These are phyloP conservation scores for Metacarcinus magister DNA, from an alignment of 2,888 invertebrate species.

Conservation along the genomic window DNA sequence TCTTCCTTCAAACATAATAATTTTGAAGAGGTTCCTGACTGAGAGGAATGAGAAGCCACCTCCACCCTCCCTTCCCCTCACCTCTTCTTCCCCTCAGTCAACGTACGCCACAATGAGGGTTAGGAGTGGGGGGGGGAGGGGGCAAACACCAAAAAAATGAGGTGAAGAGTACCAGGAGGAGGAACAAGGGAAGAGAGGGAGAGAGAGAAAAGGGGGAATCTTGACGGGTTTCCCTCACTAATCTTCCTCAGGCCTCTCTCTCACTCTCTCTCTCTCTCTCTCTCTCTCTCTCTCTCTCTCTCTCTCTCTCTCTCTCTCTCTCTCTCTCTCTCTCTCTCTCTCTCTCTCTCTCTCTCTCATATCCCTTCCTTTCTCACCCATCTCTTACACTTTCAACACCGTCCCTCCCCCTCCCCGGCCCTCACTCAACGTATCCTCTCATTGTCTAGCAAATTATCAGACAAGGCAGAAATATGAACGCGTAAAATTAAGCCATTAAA, in stretches of 20 bases:
- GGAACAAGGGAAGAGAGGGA: neutral
- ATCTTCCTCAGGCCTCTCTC: too few relatives aligned
- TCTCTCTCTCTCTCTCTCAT: constrained; percentile 27
- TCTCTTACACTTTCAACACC: neutral
- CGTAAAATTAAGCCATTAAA: neutral
- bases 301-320: neutral
- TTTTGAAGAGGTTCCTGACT: neutral
- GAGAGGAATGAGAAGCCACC: neutral
- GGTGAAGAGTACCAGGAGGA: too few relatives aligned
- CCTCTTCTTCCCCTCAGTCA: neutral
- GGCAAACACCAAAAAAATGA: too few relatives aligned
- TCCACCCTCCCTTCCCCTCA: neutral
- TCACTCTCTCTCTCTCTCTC: too few relatives aligned
- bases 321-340: neutral
- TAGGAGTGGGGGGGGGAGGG: neutral
- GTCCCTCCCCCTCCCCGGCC: neutral
- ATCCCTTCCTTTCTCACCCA: neutral
- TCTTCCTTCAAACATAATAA: neutral
- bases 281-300: neutral
- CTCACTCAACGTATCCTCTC: neutral
- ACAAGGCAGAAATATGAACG: constrained; percentile 26
- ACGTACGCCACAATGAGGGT: neutral
- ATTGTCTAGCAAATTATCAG: constrained; percentile 26
- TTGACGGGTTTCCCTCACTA: too few relatives aligned
- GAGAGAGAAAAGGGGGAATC: neutral